Evolutionary conservation across 1,140 invertebrate species (phyloP).

Genomic region (Physella acuta): DNA sequence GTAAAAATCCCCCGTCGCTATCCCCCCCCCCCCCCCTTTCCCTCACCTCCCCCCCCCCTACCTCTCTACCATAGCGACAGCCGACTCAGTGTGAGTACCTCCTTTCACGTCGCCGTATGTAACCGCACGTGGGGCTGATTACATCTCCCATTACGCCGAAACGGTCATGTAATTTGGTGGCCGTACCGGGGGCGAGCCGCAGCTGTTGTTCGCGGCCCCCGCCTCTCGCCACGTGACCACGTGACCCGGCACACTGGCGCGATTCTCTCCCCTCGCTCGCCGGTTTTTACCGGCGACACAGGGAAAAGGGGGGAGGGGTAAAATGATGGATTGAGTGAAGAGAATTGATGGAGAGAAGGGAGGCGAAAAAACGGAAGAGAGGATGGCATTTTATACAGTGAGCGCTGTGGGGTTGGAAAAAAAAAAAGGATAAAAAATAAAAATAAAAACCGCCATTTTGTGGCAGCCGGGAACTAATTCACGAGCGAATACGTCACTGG

Average conservation of each 20-base stretch:
- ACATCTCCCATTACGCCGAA: conserved; percentile 9
- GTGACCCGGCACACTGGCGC: neutral
- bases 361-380: neutral
- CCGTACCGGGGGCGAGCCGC: neutral
- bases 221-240: neutral
- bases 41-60: too few species aligned
- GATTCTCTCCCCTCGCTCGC: neutral
- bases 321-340: neutral
- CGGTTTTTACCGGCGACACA: neutral
- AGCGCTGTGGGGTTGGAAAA: too few species aligned
- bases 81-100: neutral
- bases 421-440: too few species aligned
- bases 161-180: conserved; percentile 10
- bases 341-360: neutral
- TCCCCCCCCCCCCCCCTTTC: conserved; percentile 5
- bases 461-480: too few species aligned
- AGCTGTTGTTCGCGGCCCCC: neutral
- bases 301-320: neutral
- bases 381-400: too few species aligned
- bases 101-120: neutral
- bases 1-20: neutral
- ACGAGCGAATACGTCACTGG: too few species aligned
- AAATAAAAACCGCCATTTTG: too few species aligned
- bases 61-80: neutral
- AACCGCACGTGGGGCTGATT: conserved; percentile 6